Base-by-base conservation (phyloP, 2,888 invertebrate genomes). In the Molanna angustata region DNA sequence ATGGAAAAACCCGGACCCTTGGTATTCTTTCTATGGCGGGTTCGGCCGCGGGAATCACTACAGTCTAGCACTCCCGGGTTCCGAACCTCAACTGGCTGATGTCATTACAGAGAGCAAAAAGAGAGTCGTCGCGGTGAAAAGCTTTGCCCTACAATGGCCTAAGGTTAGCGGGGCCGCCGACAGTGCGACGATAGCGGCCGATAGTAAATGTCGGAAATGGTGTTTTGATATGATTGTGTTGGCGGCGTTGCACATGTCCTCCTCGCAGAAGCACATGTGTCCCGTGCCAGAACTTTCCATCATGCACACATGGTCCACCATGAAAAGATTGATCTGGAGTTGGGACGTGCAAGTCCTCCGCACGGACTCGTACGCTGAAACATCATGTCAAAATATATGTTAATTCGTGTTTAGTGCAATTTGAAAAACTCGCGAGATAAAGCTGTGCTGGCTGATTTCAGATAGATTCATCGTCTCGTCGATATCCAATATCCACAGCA, bases 231-330 rank as follows among this genome's bases (percentile, higher is more conserved):
- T 21, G 3, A 41, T 20, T 21, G 18, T 37, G 37, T 14, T 37
- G 62, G 66, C 65, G 60, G 73, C 79, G 76, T 94, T 94, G 82
- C 94, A 94, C 88, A 90, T 90, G 80, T 94, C 93, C 81, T 93
- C 93, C 82, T 94, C 94, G 82, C 94, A 94, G 85, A 94, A 94
- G 82, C 94, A 94, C 94, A 94, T 94, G 85, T 93, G 93, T 78
- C 94, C 94, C 72, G 88, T 92, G 80, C 94, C 93, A 82, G 91
- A 91, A 85, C 94, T 92, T 88, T 94, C 94, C 88, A 91, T 90
- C 94, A 94, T 94, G 86, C 94, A 94, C 80, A 94, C 94, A 82
- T 94, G 94, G 78, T 94, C 94, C 74, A 94, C 94, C 93, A 94
- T 94, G 82, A 94, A 94, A 67, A 94, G 82, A 77, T 94, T 94